Conservation (phyloP, 2,113 vertebrate species). For the Ploceus nigricollis region DNA sequence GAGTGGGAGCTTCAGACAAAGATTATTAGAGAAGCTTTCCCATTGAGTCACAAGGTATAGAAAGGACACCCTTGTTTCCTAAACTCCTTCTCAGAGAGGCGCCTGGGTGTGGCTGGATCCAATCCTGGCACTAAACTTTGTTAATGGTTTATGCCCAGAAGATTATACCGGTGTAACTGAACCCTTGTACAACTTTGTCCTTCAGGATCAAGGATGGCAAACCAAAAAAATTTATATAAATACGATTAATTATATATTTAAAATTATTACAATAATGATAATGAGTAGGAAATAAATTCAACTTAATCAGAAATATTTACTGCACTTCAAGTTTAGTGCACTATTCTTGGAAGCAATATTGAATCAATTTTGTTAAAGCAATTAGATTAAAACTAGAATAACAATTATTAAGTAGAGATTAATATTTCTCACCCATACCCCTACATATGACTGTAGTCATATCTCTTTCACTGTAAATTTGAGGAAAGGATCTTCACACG, state of each 20-base stretch:
- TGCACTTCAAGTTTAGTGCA: not conserved
- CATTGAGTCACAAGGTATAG: not conserved
- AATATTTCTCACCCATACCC: not conserved
- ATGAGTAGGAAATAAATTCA: not conserved
- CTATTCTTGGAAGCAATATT: not conserved
- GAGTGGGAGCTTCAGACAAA: not conserved
- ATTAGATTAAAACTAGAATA: not conserved
- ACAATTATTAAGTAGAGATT: not conserved
- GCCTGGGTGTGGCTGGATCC: not conserved
- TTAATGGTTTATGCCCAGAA: not conserved
- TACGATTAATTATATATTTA: not conserved
- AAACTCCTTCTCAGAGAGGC: not conserved
- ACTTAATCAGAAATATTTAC: not conserved
- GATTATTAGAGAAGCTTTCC: not conserved
- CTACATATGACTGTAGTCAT: too few relatives aligned
- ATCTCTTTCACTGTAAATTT: not conserved
- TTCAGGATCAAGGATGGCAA: not conserved
- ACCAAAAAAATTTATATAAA: not conserved
- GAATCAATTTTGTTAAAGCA: not conserved
- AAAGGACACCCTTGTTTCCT: not conserved
- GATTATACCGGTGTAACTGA: not conserved
- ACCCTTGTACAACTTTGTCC: not conserved
- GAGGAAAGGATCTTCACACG: not conserved
- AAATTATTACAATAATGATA: not conserved
- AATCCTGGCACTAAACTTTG: not conserved